Conservation (phyloP, 2,113 vertebrate species). For the Girardinichthys multiradiatus region DNA sequence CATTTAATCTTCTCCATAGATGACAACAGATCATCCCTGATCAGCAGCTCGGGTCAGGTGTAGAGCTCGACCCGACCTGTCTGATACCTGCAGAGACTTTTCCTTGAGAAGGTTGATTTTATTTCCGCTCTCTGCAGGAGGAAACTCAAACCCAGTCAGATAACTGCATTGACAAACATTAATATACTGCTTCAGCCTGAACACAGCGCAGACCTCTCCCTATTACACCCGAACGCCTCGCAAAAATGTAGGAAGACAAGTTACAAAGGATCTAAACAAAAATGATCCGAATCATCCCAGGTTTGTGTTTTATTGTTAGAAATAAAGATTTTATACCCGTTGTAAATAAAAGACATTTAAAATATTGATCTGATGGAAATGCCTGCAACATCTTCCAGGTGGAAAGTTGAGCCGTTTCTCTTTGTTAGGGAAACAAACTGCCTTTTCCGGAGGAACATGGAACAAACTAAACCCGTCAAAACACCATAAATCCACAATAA, state of each 20-base stretch:
- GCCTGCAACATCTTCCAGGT: too few species aligned
- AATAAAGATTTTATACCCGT: neutral
- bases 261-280: too few species aligned
- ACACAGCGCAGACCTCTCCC: neutral
- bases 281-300: neutral
- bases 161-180: neutral
- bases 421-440: too few species aligned
- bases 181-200: neutral
- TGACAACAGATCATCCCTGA: too few species aligned
- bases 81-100: neutral
- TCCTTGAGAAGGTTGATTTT: neutral
- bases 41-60: neutral
- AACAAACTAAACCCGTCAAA: neutral
- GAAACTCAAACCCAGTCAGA: neutral
- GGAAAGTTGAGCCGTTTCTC: too few species aligned
- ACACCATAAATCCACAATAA: neutral
- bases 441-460: too few species aligned
- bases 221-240: neutral
- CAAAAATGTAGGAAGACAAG: neutral
- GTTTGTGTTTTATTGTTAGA: neutral
- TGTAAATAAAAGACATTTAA: neutral
- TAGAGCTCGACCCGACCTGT: neutral
- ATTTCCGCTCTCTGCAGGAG: neutral
- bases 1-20: too few species aligned
- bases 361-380: too few species aligned